A percentile compares a stretch with the other conserved stretches of the same genome.
phyloP scores from a whole-genome alignment of 1,140 invertebrate genomes.

The Diplogasteroides magnus region DNA sequence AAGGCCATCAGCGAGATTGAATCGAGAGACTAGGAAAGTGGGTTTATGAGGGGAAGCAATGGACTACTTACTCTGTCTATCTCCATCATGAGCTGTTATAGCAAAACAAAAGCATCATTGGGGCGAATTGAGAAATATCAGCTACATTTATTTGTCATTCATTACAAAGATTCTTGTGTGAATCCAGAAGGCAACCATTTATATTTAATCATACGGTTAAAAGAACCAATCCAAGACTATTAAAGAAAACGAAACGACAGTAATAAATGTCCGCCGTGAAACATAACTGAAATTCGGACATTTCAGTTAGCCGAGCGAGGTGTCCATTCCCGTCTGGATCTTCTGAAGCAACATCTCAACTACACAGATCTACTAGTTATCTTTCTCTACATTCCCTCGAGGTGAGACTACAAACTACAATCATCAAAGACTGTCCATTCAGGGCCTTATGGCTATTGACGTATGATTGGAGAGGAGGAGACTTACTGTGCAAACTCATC shows the following conservation, averaged over 20 bases:
- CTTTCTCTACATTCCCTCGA: constrained; percentile 51
- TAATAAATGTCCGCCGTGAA: no score
- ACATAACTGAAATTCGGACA: background rate
- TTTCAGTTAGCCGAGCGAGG: constrained; percentile 50
- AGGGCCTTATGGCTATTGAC: constrained; percentile 20
- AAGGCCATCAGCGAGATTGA: no score
- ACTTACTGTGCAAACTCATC: constrained; percentile 48
- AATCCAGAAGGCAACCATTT: background rate
- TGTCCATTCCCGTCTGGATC: constrained; percentile 44
- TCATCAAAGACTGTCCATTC: constrained; percentile 11
- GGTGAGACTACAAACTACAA: constrained; percentile 15
- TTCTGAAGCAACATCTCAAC: constrained; percentile 51
- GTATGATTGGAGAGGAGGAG: constrained; percentile 51
- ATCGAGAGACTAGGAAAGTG: no score
- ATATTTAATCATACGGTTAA: background rate
- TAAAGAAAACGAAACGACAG: background rate
- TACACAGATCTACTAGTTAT: constrained; percentile 51
- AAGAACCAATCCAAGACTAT: background rate
- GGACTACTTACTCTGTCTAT: no score
- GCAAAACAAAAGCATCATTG: no score
- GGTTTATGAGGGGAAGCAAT: no score
- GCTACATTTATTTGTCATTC: no score
- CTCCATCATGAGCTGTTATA: no score
- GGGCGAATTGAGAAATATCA: no score
- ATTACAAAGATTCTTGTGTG: no score